A percentile compares a stretch with the other conserved stretches of the same genome.
These are phyloP conservation scores for Elysia crispata DNA, from an alignment of 2,888 invertebrate species.

Conservation along the genomic window DNA sequence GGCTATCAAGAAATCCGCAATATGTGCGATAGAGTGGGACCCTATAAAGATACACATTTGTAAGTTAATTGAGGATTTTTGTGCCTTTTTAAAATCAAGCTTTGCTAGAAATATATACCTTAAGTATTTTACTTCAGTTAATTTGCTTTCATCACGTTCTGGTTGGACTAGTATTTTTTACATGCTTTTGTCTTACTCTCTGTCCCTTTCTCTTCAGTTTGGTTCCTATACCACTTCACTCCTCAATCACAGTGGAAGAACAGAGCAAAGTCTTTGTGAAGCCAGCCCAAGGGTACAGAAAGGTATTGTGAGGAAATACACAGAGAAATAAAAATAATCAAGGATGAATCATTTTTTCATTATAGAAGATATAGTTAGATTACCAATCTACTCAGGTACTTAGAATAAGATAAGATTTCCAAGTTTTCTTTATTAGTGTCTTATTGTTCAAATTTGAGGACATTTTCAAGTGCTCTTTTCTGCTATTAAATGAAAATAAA, in stretches of 20 bases:
- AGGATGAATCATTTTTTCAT: neutral
- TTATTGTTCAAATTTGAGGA: no score
- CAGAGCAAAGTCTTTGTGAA: conserved; percentile 83
- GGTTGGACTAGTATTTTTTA: neutral
- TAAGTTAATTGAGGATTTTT: conserved; percentile 24
- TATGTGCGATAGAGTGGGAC: conserved; percentile 57
- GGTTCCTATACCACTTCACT: conserved; percentile 79
- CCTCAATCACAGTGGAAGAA: conserved; percentile 87
- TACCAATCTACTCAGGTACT: no score
- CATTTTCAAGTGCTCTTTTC: no score
- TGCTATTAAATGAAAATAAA: no score
- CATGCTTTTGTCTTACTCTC: no score
- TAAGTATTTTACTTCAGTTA: neutral
- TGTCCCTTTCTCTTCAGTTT: conserved; percentile 58
- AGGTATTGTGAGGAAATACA: conserved; percentile 76
- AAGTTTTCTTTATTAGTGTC: no score
- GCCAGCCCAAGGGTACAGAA: conserved; percentile 84
- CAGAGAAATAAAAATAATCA: neutral
- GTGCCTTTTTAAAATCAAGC: neutral
- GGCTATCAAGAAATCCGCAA: conserved; percentile 64
- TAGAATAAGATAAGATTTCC: no score
- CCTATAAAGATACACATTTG: conserved; percentile 53
- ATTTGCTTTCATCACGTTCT: neutral
- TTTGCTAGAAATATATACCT: neutral
- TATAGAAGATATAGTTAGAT: no score